Conservation (phyloP, 2,888 invertebrate species). For the Hemicrepidius hirtus region DNA sequence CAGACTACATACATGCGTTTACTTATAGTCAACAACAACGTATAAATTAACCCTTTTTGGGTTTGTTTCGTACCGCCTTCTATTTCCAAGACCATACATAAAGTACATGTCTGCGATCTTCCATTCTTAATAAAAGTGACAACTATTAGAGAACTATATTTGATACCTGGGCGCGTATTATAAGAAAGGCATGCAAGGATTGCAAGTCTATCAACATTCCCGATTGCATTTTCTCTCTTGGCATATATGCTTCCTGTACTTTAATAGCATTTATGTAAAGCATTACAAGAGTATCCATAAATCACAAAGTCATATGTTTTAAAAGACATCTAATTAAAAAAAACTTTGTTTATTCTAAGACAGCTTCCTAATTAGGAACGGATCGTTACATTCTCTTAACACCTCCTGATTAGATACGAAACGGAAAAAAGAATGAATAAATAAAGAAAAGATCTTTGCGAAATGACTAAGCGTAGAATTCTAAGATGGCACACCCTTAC, state of each 20-base stretch:
- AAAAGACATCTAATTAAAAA: constrained; percentile 31
- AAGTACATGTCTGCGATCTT: too few relatives aligned
- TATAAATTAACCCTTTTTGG: background rate
- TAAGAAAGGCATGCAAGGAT: constrained; percentile 5
- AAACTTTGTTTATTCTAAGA: constrained; percentile 2
- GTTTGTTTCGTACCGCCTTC: too few relatives aligned
- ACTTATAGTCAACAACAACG: constrained; percentile 16
- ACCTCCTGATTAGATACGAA: constrained; percentile 9
- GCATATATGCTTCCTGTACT: constrained; percentile 45
- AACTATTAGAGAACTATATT: background rate
- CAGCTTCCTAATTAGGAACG: constrained; percentile 8
- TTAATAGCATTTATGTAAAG: constrained; percentile 47
- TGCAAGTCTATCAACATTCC: constrained; percentile 30
- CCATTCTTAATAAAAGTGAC: background rate
- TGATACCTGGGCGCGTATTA: background rate
- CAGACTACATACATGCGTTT: background rate
- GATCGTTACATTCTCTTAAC: constrained; percentile 16
- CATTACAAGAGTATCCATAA: constrained; percentile 29
- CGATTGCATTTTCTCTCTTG: constrained; percentile 31
- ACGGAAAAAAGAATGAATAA: background rate
- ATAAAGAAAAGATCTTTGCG: constrained; percentile 25
- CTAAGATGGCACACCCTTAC: constrained; percentile 38
- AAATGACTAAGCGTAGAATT: constrained; percentile 31
- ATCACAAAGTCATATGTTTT: constrained; percentile 35
- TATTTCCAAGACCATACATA: too few relatives aligned